Conservation (phyloP, 2,797 vertebrate genomes). For the Phrynocephalus forsythii region DNA sequence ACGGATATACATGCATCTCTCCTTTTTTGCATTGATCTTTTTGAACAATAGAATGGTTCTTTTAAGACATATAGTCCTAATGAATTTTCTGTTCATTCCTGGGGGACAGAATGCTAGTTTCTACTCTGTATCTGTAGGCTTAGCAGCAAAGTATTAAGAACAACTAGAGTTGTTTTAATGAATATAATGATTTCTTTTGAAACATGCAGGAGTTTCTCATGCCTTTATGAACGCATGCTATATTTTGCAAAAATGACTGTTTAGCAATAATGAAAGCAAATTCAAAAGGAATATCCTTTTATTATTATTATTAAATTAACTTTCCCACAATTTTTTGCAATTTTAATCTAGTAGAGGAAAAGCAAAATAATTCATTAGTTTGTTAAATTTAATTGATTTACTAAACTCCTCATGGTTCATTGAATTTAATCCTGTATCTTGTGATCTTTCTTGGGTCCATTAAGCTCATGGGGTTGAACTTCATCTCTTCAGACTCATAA, state of each 20-base stretch:
- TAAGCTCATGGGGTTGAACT: conserved; percentile 78
- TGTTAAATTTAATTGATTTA: conserved; percentile 82
- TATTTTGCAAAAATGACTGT: conserved; percentile 52
- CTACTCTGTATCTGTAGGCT: too few relatives aligned
- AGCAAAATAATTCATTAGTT: conserved; percentile 76
- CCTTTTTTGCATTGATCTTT: neutral
- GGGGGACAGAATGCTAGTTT: neutral
- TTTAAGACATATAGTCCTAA: neutral
- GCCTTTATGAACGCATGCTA: conserved; percentile 26
- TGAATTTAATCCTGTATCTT: conserved; percentile 79
- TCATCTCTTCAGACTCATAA: conserved; percentile 80
- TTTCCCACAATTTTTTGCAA: conserved; percentile 72
- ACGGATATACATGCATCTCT: neutral
- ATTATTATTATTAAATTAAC: conserved; percentile 62
- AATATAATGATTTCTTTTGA: conserved; percentile 22
- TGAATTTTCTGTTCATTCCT: neutral
- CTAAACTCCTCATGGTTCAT: conserved; percentile 75
- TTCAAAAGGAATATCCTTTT: conserved; percentile 26
- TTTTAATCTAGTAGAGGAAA: conserved; percentile 74
- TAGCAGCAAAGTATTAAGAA: neutral
- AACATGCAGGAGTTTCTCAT: neutral
- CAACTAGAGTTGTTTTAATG: conserved; percentile 11
- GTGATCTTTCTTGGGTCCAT: conserved; percentile 76
- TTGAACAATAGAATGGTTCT: neutral
- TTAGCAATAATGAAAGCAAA: conserved; percentile 64